These are phyloP conservation scores for Helicoverpa armigera DNA, from an alignment of 1,140 invertebrate genomes.

Conservation along the genomic window DNA sequence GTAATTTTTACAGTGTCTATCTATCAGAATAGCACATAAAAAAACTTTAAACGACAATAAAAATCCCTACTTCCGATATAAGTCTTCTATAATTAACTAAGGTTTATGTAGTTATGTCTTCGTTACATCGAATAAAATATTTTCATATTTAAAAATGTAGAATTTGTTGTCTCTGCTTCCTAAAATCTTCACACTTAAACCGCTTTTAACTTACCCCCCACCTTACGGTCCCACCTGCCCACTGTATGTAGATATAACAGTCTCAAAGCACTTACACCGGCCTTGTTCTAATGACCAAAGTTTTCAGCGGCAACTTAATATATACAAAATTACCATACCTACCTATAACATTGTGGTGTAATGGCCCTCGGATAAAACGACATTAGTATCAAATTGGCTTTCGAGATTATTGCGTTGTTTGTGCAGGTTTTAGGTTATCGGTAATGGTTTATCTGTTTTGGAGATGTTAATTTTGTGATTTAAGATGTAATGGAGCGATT, in stretches of 20 bases:
- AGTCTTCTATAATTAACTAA: too few relatives aligned
- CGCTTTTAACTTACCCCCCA: conserved; percentile 52
- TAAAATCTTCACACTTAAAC: not conserved
- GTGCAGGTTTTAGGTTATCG: conserved; percentile 15
- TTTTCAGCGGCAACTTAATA: conserved; percentile 76
- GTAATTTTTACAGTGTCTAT: too few relatives aligned
- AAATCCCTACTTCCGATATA: too few relatives aligned
- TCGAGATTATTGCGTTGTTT: conserved; percentile 32
- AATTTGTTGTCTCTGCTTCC: conserved; percentile 8
- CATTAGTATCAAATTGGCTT: conserved; percentile 51
- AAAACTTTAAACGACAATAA: too few relatives aligned
- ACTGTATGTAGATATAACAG: conserved; percentile 66
- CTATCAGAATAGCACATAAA: too few relatives aligned
- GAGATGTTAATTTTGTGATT: not conserved
- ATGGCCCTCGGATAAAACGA: conserved; percentile 43
- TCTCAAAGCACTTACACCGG: conserved; percentile 69
- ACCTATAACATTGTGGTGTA: conserved; percentile 56
- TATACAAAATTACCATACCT: conserved; percentile 76
- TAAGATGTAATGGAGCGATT: not conserved
- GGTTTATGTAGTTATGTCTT: too few relatives aligned
- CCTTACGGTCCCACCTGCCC: conserved; percentile 64
- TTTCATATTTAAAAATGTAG: too few relatives aligned
- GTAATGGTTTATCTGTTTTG: not conserved
- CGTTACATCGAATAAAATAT: too few relatives aligned
- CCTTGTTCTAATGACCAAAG: conserved; percentile 81